phyloP scores from a whole-genome alignment of 2,888 invertebrate genomes.

The Drosophila neutralis region DNA sequence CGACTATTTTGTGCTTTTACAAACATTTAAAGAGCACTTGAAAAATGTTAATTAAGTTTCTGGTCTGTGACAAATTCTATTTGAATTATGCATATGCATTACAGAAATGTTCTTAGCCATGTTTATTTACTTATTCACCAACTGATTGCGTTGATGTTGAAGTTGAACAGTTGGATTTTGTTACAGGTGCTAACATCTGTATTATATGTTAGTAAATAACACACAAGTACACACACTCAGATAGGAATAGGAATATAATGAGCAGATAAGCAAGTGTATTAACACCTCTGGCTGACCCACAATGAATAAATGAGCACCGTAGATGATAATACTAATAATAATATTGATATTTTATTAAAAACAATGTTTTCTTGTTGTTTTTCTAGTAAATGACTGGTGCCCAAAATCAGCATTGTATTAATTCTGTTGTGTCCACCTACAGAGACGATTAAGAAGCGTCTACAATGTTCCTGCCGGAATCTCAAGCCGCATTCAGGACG shows the following conservation, averaged over 20 bases:
- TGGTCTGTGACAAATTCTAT: not conserved
- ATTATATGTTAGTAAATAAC: slow-evolving; percentile 38
- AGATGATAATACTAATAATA: slow-evolving; percentile 16
- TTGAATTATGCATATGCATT: too few relatives aligned
- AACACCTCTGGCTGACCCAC: not conserved
- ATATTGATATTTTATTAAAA: slow-evolving; percentile 17
- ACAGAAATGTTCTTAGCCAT: not conserved
- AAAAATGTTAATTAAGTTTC: not conserved
- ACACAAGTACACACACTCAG: slow-evolving; percentile 17
- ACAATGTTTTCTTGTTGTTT: not conserved
- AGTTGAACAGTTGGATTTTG: slow-evolving; percentile 14
- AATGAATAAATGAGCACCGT: slow-evolving; percentile 7
- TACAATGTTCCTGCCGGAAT: slow-evolving; percentile 82
- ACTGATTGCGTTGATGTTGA: not conserved
- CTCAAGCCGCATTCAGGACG: slow-evolving; percentile 81
- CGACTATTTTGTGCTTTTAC: not conserved
- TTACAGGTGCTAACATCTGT: slow-evolving; percentile 50
- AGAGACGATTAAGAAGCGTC: slow-evolving; percentile 19
- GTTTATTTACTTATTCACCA: not conserved
- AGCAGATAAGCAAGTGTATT: slow-evolving; percentile 53
- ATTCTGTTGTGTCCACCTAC: not conserved
- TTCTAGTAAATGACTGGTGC: not conserved
- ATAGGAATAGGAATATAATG: slow-evolving; percentile 57
- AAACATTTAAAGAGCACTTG: not conserved
- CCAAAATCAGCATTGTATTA: not conserved